A percentile compares a stretch with the other conserved stretches of the same genome.
Evolutionary conservation across 2,888 invertebrate species (phyloP).

Genomic region (Aradus depressus): DNA sequence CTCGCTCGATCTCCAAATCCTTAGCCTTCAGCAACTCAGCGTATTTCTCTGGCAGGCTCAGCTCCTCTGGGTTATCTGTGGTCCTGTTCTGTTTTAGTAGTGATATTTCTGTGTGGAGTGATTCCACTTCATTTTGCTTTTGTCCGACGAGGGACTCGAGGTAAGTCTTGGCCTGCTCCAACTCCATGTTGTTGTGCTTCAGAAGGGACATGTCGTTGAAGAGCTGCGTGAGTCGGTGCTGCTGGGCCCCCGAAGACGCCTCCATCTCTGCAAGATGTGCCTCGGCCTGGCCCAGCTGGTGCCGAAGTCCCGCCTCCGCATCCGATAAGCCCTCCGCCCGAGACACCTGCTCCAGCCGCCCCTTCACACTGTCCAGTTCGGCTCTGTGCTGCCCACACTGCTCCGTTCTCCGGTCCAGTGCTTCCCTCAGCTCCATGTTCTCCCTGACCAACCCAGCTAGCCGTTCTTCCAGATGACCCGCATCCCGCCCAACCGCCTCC

Average conservation of each 20-base stretch:
- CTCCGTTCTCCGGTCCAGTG: constrained; percentile 10
- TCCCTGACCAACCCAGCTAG: constrained; percentile 42
- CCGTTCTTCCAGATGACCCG: constrained; percentile 2
- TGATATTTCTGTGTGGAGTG: not conserved
- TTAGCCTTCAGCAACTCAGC: constrained; percentile 18
- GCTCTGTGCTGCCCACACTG: no score
- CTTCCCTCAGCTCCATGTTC: constrained; percentile 44
- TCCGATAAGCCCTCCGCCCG: no score
- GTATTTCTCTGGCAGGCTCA: constrained; percentile 8
- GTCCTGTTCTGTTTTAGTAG: not conserved
- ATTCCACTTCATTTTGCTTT: not conserved
- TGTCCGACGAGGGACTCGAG: not conserved
- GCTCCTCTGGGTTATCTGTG: no score
- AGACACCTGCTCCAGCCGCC: not conserved
- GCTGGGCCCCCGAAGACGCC: no score
- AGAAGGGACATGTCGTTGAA: no score
- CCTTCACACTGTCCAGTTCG: constrained; percentile 4
- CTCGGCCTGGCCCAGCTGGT: no score
- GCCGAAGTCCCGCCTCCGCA: not conserved
- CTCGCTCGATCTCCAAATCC: constrained; percentile 22
- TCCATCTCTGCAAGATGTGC: no score
- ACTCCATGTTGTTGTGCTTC: not conserved
- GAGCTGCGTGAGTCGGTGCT: no score
- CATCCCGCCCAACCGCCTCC: not conserved
- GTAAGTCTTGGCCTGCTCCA: not conserved